Evolutionary conservation across 2,888 invertebrate genomes (phyloP), one percentile per base, ranked within the genome.

Genomic region (Xylophagus ater): DNA sequence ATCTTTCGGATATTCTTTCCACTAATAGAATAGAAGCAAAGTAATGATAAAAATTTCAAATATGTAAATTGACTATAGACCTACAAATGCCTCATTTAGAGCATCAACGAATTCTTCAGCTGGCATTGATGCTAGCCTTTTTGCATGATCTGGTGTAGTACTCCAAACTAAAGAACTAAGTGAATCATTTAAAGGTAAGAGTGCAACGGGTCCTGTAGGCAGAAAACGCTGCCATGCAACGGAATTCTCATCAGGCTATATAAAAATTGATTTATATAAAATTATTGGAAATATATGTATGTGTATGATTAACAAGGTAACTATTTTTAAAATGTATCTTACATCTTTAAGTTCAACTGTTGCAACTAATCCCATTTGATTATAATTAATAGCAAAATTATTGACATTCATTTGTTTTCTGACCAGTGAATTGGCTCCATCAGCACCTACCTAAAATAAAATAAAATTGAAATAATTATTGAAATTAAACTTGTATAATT

Each of bases 221-320:
- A 94, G 66, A 67, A 96, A 96, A 47, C 94, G 73, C 62, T 98
- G 97, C 96, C 96, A 98, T 0, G 96, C 97, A 3, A 86, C 83
- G 19, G 74, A 72, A 63, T 96, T 96, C 38, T 78, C 77, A 10
- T 71, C 70, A 31, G 75, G 69, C 80, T 85, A 62, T 47, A 60
- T 12, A 18, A 24, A 23, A 34, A 13, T 17, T 24, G 36, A 23
- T 38, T 8, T 9, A 13, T 31, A 18, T 3, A 13, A 30, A 30
- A 30, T 14, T 5, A 30, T 30, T n/a, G 7, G n/a, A n/a, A n/a
- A n/a, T n/a, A n/a, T n/a, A n/a, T n/a, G n/a, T n/a, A n/a, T n/a
- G n/a, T n/a, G n/a, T n/a, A n/a, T n/a, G n/a, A n/a, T n/a, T n/a
- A n/a, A n/a, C n/a, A n/a, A n/a, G n/a, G n/a, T n/a, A n/a, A n/a